Evolutionary conservation across 1,140 invertebrate genomes (phyloP).

Genomic region (Zaprionus camerounensis): DNA sequence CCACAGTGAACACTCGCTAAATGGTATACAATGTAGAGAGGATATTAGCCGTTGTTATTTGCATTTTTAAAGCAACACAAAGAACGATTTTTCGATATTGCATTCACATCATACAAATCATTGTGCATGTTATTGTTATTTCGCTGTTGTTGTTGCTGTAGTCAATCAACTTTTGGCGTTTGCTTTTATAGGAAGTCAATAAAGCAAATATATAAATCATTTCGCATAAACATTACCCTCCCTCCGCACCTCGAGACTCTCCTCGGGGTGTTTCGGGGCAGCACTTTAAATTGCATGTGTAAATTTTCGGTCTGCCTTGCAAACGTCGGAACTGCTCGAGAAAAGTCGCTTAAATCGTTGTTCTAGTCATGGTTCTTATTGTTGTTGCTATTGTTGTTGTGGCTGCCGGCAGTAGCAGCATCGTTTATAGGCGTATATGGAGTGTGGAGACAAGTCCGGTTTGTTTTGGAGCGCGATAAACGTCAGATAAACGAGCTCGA

Average conservation of each 20-base stretch:
- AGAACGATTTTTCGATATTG: conserved; percentile 57
- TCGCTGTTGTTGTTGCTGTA: conserved; percentile 57
- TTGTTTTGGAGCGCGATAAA: conserved; percentile 75
- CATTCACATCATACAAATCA: conserved; percentile 21
- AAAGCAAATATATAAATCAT: conserved; percentile 62
- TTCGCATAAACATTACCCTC: conserved; percentile 45
- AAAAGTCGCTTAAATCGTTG: conserved; percentile 50
- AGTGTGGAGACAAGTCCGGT: conserved; percentile 75
- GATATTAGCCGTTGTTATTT: background rate
- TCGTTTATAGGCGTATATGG: conserved; percentile 75
- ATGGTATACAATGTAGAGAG: background rate
- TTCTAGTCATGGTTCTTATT: conserved; percentile 44
- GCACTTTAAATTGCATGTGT: conserved; percentile 53
- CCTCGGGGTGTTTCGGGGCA: background rate
- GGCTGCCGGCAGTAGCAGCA: conserved; percentile 64
- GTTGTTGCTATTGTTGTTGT: conserved; percentile 22
- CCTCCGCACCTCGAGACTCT: background rate
- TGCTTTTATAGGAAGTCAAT: conserved; percentile 77
- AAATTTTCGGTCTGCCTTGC: conserved; percentile 68
- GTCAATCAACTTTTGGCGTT: conserved; percentile 74
- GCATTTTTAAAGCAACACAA: background rate
- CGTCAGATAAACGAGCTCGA: conserved; percentile 75
- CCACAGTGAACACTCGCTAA: background rate
- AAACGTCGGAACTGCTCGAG: conserved; percentile 73
- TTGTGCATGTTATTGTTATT: conserved; percentile 32